phyloP scores from a whole-genome alignment of 2,113 vertebrate genomes.

The Origma solitaria region DNA sequence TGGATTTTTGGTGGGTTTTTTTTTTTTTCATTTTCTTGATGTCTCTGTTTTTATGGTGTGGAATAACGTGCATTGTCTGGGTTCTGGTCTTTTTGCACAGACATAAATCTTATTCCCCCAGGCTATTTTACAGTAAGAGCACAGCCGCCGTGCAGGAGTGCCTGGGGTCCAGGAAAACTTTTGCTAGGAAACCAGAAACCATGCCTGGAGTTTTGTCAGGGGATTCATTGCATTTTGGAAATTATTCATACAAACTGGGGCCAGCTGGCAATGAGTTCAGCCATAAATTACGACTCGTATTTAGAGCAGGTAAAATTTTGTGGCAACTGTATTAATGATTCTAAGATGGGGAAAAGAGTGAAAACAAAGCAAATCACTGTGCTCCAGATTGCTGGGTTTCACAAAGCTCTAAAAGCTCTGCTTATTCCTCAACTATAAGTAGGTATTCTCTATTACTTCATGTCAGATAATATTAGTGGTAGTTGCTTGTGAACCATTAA shows the following conservation, averaged over 20 bases:
- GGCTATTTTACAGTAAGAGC: neutral
- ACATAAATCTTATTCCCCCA: neutral
- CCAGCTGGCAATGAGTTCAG: neutral
- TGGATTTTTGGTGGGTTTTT: too few species aligned
- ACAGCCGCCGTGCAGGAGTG: neutral
- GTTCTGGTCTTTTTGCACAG: neutral
- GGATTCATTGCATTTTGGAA: slow-evolving; percentile 4
- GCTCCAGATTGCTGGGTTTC: neutral
- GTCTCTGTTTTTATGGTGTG: neutral
- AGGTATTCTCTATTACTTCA: neutral
- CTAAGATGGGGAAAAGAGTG: neutral
- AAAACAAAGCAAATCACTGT: neutral
- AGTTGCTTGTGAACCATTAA: neutral
- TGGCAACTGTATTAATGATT: neutral
- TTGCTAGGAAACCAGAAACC: slow-evolving; percentile 3
- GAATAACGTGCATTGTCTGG: neutral
- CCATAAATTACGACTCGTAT: neutral
- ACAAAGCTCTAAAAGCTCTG: neutral
- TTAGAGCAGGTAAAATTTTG: neutral
- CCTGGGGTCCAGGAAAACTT: slow-evolving; percentile 8
- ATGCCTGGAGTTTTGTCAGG: neutral
- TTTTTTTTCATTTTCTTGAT: neutral
- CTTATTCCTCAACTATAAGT: neutral
- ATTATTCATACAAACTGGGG: neutral
- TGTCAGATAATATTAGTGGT: neutral